phyloP scores from a whole-genome alignment of 2,113 vertebrate genomes.

The Aspidoscelis tigris region DNA sequence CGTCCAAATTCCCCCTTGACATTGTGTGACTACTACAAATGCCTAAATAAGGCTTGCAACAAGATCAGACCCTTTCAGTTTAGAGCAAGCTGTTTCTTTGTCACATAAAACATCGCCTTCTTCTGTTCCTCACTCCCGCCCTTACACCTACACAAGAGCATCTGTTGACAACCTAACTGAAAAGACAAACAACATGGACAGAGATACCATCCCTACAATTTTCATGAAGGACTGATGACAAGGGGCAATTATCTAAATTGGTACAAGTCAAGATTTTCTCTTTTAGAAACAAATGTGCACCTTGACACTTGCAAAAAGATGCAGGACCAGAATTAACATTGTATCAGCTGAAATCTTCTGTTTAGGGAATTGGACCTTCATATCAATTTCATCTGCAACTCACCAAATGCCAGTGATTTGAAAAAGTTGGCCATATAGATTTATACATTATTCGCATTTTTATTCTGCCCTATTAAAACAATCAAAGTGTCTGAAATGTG shows the following conservation, averaged over 20 bases:
- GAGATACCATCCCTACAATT: constrained; percentile 36
- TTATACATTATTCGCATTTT: too few relatives aligned
- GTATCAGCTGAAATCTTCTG: constrained; percentile 23
- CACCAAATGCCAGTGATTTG: constrained; percentile 34
- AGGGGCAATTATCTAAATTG: constrained; percentile 37
- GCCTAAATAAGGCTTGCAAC: constrained; percentile 1
- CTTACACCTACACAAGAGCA: constrained; percentile 20
- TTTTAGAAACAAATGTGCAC: constrained; percentile 32
- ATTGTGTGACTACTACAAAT: constrained; percentile 6
- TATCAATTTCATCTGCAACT: not conserved
- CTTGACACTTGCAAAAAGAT: constrained; percentile 26
- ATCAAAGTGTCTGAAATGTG: too few relatives aligned
- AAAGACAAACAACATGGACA: constrained; percentile 30
- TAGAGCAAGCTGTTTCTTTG: constrained; percentile 7
- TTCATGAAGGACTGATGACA: constrained; percentile 13
- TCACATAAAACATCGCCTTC: constrained; percentile 11
- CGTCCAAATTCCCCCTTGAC: not conserved
- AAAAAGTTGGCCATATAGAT: not conserved
- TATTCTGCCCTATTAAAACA: too few relatives aligned
- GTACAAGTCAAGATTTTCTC: constrained; percentile 26
- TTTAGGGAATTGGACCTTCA: constrained; percentile 26
- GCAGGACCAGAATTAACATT: constrained; percentile 14
- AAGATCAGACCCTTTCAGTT: not conserved
- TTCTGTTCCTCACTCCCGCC: constrained; percentile 3
- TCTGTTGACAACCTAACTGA: constrained; percentile 21